Evolutionary conservation across 2,888 invertebrate genomes (phyloP), one percentile per base, ranked within the genome.

Genomic region (Drosophila anceps): DNA sequence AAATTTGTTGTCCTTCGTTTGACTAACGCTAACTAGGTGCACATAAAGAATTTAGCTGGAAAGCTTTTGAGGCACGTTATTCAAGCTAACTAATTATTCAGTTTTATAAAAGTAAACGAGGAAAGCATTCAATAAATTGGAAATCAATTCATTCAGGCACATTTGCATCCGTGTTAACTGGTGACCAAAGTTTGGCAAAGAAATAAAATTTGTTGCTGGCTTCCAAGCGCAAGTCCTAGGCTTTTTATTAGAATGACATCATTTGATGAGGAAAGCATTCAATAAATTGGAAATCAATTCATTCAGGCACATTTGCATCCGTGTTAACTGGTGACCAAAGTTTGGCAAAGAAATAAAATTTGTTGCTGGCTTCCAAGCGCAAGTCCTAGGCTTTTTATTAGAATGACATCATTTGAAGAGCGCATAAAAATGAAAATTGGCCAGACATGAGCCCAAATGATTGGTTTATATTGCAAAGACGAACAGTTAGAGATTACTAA

Each of bases 1-100:
- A 37, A 35, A 35, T 24, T 35, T 15, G 20, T 15, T 53, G 51
- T 53, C 51, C 51, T 35, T 53, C 51, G 24, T 9, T 20, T 33
- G 20, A 51, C 31, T 20, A 51, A 0, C 6, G 33, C 20, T 33
- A 24, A 35, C 15, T 37, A 13, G 35, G 12, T 50, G 31, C 46
- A n/a, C 5, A 10, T 27, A 4, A n/a, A 27, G 46, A 29, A 29
- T n/a, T 48, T 1, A 48, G 1, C n/a, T 48, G 20, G 8, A 33
- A 4, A 50, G 18, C 31, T 31, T 13, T 31, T 24, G 24, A 24
- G 4, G 4, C 24, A 3, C 4, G 13, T 8, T 46, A 27, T 8
- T 46, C 20, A 31, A 50, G 31, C 13, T 18, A 50, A 31, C 7
- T 7, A 18, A 31, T 20, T 33, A 18, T 50, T 18, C 3, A 50